Base-by-base conservation (phyloP, 1,140 invertebrate species). In the Bombus ignitus region DNA sequence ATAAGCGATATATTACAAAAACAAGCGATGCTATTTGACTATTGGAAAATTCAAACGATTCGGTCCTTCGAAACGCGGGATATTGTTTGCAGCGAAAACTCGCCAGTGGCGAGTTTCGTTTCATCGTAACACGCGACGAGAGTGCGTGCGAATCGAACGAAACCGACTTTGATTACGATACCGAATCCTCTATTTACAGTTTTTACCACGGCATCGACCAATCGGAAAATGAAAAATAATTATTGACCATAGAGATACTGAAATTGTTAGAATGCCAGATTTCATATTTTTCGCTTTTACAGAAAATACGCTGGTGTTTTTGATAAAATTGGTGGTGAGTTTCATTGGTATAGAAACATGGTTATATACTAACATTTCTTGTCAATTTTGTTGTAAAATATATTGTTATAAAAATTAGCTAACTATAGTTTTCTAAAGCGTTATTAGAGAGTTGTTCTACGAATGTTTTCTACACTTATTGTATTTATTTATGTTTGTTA, bases 1-100 rank as follows among this genome's bases (percentile, higher is more conserved):
- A 75, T 75, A 47, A 53, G 74, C 44, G 25, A 57, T 12, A 18
- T n/a, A 62, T 76, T 37, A 65, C 57, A 42, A 62, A 77, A 77
- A 32, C 57, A 57, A 37, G 25, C 66, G 47, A 22, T n/a, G 57
- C 72, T 59, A 81, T 72, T 72, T 37, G 35, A 10, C 1, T 22
- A 37, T 13, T 35, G 42, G 66, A n/a, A 53, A 75, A 59, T 81
- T 72, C 28, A 65, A 42, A 42, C 57, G 53, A 18, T 5, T 2
- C 25, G 44, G 42, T 37, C 77, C 35, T 35, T 47, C 15, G 25
- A 53, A 53, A 80, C 74, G 28, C 3, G 42, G 15, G 77, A 8
- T 9, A 47, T 1, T 81, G 35, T 81, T 81, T 81, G 78, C 35
- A 47, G 47, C 57, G 79, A 59, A 57, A 57, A 81, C 35, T 59